Evolutionary conservation across 2,797 vertebrate species (phyloP), one percentile per base, ranked within the genome.

Genomic region (Diceros bicornis): DNA sequence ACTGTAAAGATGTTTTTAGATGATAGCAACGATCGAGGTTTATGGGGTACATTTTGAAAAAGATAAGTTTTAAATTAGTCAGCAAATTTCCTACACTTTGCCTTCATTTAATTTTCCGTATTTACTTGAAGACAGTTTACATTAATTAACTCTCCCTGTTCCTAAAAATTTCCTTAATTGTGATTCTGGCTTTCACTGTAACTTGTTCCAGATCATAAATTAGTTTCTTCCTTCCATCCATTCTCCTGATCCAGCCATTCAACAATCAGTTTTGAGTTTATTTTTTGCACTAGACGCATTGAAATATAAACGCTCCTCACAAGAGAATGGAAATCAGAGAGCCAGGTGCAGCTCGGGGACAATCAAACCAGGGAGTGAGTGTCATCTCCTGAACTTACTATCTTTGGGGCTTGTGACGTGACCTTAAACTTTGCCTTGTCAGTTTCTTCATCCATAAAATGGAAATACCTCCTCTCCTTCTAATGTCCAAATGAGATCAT

Each of bases 1-100:
- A 23, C 21, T 89, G 50, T 91, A n/a, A 86, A 96, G 50, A 86
- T 62, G 57, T 93, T 71, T 85, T 89, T 61, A 85, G 83, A 68
- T 61, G 37, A 71, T 7, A 74, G 37, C 52, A 27, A 90, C 7
- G 83, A 64, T 64, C 29, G 64, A 93, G 62, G 69, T 69, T 78
- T 86, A 69, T 16, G 68, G 14, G 16, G 10, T 34, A 66, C 23
- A 27, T 68, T 90, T 66, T 93, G 59, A 41, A 88, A 94, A 93
- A 82, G 47, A 9, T 75, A 87, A 75, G 12, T 59, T 91, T 89
- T 79, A 74, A 79, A 69, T 92, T 52, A 75, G 25, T 41, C 25
- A 61, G 34, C 25, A 85, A 90, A 66, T 11, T 84, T 34, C 44
- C 18, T 91, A 47, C 85, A 47, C 27, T 92, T 93, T 64, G 34